Evolutionary conservation across 2,888 invertebrate genomes (phyloP).

Genomic region (Ethmia dodecea): DNA sequence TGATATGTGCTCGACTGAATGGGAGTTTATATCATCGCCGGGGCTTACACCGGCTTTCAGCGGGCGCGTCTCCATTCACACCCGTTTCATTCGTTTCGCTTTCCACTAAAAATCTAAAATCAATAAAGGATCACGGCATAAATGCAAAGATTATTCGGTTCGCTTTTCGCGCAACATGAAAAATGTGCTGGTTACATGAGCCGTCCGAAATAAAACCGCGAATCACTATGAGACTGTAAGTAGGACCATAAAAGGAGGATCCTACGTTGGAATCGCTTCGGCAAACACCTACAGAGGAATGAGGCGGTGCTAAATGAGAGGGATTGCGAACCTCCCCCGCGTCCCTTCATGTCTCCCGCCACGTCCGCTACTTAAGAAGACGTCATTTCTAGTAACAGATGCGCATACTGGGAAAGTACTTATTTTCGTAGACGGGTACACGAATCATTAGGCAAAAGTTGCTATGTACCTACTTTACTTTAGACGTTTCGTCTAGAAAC

Average conservation of each 20-base stretch:
- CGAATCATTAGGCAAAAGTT: conserved; percentile 30
- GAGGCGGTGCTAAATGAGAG: conserved; percentile 76
- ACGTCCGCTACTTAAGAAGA: conserved; percentile 42
- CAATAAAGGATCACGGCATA: conserved; percentile 76
- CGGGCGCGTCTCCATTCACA: conserved; percentile 71
- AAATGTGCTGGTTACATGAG: conserved; percentile 72
- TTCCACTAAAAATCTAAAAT: conserved; percentile 77
- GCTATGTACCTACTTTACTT: neutral
- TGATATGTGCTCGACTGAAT: conserved; percentile 60
- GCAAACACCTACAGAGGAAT: conserved; percentile 75
- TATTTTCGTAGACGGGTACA: conserved; percentile 49
- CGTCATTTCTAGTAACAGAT: conserved; percentile 56
- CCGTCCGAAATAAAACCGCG: conserved; percentile 76
- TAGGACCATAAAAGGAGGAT: conserved; percentile 73
- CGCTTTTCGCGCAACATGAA: conserved; percentile 66
- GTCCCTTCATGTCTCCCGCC: conserved; percentile 22
- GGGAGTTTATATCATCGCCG: conserved; percentile 69
- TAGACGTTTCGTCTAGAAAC: no score
- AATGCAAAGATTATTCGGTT: conserved; percentile 75
- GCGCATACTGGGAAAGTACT: conserved; percentile 49
- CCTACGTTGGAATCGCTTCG: conserved; percentile 69
- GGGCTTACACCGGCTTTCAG: conserved; percentile 70
- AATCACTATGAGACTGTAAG: conserved; percentile 75
- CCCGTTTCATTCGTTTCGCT: conserved; percentile 72
- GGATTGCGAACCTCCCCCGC: conserved; percentile 54